Base-by-base conservation (phyloP, 2,797 vertebrate species). In the Periophthalmus magnuspinnatus region DNA sequence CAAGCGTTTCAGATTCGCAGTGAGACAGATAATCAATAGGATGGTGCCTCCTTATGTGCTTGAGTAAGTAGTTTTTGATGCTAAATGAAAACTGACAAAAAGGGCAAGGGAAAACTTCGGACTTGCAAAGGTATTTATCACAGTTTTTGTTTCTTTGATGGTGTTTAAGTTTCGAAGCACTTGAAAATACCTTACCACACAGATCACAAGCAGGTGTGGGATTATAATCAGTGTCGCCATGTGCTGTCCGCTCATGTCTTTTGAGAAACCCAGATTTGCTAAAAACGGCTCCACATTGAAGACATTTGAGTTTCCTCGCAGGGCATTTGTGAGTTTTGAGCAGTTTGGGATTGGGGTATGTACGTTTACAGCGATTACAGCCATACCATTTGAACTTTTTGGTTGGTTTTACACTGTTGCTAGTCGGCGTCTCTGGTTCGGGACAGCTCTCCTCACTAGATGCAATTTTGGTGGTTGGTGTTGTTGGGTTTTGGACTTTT, bases 51-150 rank as follows among this genome's bases (percentile, higher is more conserved):
- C 91, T 90, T 48, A 93, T 66, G 86, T 95, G 94, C 67, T 95
- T 95, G 1, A 85, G 60, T 0, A 95, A 90, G 83, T 93, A 95
- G 70, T 85, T 93, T 84, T 92, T 91, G 58, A 88, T 80, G 0
- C 92, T 94, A 84, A 95, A 95, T 74, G 94, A 94, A 82, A 94
- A 94, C 57, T 92, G 86, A 60, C 94, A 95, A 75, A 89, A 88
- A 0, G 89, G 63, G 76, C 93, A 95, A 0, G 91, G 70, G 78
- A 91, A 94, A 1, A 93, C 80, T 83, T 91, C 86, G 0, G 92
- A 84, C 0, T 82, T 67, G 74, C 81, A 90, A 68, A 90, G 88
- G 24, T 91, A 85, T 71, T 88, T 89, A 72, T 85, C 79, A 13
- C 91, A 93, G 0, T 75, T 79, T 41, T 93, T 88, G 21, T 76